Percentiles rank a stretch among this genome's conserved stretches.
phyloP scores from a whole-genome alignment of 2,113 vertebrate species.

The Beaufortia kweichowensis region DNA sequence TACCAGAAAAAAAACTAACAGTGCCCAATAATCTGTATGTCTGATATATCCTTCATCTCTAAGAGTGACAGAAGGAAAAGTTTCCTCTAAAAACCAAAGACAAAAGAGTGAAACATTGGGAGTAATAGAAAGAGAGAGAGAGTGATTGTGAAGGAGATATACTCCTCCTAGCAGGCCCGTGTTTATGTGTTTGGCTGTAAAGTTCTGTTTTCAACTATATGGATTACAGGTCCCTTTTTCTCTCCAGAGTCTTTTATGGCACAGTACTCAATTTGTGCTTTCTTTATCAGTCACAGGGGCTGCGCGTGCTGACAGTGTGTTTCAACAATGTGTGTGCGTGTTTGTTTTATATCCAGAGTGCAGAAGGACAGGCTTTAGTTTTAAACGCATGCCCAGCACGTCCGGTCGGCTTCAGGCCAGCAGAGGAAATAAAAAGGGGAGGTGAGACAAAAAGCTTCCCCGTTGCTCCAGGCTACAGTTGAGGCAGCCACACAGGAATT shows the following conservation, averaged over 20 bases:
- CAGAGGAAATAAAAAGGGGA: slow-evolving; percentile 76
- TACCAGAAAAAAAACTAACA: too few species aligned
- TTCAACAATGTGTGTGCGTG: slow-evolving; percentile 11
- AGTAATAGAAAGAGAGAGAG: slow-evolving; percentile 14
- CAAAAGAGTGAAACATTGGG: not conserved
- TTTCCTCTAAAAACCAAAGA: not conserved
- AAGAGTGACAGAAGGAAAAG: not conserved
- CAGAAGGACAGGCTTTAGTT: slow-evolving; percentile 47
- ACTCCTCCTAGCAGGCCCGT: slow-evolving; percentile 13
- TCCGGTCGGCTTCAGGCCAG: slow-evolving; percentile 63
- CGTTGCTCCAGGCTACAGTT: slow-evolving; percentile 72
- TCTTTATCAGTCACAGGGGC: slow-evolving; percentile 22
- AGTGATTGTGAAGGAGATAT: slow-evolving; percentile 5
- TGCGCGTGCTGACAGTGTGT: slow-evolving; percentile 33
- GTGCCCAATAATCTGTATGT: too few species aligned
- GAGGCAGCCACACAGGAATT: slow-evolving; percentile 69
- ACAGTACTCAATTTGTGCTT: slow-evolving; percentile 30
- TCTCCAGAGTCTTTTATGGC: slow-evolving; percentile 35
- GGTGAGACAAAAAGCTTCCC: slow-evolving; percentile 67
- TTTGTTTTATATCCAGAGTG: slow-evolving; percentile 54
- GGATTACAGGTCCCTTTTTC: slow-evolving; percentile 7
- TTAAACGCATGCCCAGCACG: slow-evolving; percentile 71
- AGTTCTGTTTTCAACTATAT: slow-evolving; percentile 21
- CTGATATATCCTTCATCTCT: not conserved
- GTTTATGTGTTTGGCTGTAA: slow-evolving; percentile 32